A percentile compares a stretch with the other conserved stretches of the same genome.
phyloP scores from a whole-genome alignment of 2,113 vertebrate species.

The Dicrurus megarhynchus region DNA sequence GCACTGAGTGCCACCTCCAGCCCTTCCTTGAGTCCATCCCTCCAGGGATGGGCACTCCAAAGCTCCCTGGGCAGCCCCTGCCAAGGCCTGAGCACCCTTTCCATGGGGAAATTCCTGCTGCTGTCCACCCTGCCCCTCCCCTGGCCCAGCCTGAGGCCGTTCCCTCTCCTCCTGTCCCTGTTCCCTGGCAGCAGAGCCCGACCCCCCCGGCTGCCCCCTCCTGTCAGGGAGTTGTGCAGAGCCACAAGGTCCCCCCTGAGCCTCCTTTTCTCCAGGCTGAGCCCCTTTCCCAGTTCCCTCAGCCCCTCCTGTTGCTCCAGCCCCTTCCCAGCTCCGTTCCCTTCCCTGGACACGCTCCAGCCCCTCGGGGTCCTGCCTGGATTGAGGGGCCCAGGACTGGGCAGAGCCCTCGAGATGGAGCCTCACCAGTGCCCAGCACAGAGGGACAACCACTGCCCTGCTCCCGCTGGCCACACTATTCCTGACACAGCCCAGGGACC shows the following conservation, averaged over 20 bases:
- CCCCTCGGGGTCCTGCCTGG: background rate
- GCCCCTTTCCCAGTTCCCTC: background rate
- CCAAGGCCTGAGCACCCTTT: background rate
- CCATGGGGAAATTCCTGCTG: background rate
- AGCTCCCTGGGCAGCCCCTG: background rate
- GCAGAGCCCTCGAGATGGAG: background rate
- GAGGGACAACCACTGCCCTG: background rate
- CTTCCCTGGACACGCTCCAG: background rate
- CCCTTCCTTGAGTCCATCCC: background rate
- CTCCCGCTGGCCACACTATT: background rate
- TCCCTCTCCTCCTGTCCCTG: background rate
- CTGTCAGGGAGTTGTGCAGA: background rate
- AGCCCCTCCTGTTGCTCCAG: rapidly evolving
- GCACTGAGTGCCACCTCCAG: background rate
- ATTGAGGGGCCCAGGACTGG: background rate
- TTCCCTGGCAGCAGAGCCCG: background rate
- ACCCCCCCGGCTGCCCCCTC: background rate
- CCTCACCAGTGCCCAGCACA: background rate
- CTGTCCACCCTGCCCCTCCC: background rate
- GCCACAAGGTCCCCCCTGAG: background rate
- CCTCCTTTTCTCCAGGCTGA: background rate
- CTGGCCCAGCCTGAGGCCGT: background rate
- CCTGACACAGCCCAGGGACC: background rate
- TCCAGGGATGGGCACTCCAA: background rate
- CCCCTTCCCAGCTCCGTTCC: background rate